phyloP scores from a whole-genome alignment of 2,113 vertebrate genomes.

The Syngnathus typhle region DNA sequence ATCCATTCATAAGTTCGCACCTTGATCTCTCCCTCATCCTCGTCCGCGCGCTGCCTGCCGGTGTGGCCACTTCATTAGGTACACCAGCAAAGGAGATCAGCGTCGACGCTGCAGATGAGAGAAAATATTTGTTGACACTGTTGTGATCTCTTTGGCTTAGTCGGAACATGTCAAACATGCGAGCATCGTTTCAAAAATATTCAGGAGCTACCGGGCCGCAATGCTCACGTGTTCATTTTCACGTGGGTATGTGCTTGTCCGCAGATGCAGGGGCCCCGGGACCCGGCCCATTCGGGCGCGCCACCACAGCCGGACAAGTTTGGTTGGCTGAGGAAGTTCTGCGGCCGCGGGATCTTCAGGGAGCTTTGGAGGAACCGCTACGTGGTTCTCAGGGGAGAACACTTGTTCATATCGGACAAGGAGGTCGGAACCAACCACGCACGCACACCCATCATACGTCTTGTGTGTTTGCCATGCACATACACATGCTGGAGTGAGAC shows the following conservation, averaged over 20 bases:
- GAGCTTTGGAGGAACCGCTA: conserved; percentile 94
- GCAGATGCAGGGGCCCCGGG: conserved; percentile 74
- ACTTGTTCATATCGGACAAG: conserved; percentile 86
- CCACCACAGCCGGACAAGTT: conserved; percentile 79
- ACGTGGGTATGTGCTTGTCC: too few relatives aligned
- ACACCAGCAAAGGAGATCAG: background rate
- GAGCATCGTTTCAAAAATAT: too few relatives aligned
- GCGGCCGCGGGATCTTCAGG: conserved; percentile 91
- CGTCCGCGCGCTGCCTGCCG: background rate
- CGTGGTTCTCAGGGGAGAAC: conserved; percentile 85
- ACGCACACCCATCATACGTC: background rate
- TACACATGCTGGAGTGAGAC: too few relatives aligned
- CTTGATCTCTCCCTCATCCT: background rate
- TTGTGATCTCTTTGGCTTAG: too few relatives aligned
- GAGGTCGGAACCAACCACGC: conserved; percentile 69
- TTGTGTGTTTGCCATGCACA: too few relatives aligned
- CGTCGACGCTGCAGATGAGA: too few relatives aligned
- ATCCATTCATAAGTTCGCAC: background rate
- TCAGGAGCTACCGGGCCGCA: background rate
- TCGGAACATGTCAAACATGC: too few relatives aligned
- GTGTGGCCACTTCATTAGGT: background rate
- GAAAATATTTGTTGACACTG: too few relatives aligned
- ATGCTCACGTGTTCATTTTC: too few relatives aligned
- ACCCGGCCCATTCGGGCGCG: conserved; percentile 61
- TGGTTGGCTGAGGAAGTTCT: conserved; percentile 95